These are phyloP conservation scores for Glomeris marginata DNA, from an alignment of 2,888 invertebrate species.

Conservation along the genomic window DNA sequence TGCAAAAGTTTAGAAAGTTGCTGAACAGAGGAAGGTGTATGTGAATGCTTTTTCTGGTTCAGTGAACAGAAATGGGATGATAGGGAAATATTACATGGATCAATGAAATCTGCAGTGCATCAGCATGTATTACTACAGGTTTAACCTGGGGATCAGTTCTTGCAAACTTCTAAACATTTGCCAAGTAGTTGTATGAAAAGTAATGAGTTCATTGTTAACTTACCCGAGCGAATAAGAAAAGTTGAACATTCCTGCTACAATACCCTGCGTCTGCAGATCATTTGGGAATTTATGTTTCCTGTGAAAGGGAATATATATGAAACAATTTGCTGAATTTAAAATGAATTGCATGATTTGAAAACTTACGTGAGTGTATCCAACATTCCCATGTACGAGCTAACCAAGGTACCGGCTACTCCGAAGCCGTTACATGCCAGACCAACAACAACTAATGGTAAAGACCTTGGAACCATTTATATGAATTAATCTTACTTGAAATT, in stretches of 20 bases:
- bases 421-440: neutral
- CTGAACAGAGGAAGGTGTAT: too few species aligned
- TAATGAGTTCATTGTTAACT: neutral
- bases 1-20: too few species aligned
- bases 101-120: too few species aligned
- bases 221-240: constrained; percentile 8
- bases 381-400: constrained; percentile 4
- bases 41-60: too few species aligned
- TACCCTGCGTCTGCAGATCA: constrained; percentile 5
- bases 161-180: too few species aligned
- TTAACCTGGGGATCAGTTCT: too few species aligned
- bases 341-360: neutral
- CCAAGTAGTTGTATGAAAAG: too few species aligned
- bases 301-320: neutral
- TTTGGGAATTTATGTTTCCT: constrained; percentile 3
- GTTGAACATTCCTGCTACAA: constrained; percentile 11
- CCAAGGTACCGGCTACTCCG: constrained; percentile 3
- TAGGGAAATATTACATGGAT: too few species aligned
- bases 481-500: too few species aligned
- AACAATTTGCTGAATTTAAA: neutral
- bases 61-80: too few species aligned
- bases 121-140: too few species aligned
- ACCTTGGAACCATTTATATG: neutral
- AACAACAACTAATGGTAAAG: neutral
- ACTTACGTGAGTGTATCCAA: constrained; percentile 5